Base-by-base conservation (phyloP, 2,113 vertebrate species). In the Lagopus leucura region DNA sequence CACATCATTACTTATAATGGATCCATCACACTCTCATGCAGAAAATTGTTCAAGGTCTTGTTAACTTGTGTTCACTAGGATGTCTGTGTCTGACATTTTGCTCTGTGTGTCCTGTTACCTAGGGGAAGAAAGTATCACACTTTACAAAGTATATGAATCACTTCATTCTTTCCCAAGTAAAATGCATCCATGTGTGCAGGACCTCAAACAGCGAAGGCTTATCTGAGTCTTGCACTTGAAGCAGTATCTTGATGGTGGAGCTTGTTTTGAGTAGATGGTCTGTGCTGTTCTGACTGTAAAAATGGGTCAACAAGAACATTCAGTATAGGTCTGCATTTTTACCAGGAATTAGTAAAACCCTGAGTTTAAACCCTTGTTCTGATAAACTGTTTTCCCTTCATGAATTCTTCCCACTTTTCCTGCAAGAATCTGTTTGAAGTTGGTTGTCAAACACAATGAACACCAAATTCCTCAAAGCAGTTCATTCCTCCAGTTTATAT, bases 21-120 rank as follows among this genome's bases (percentile, higher is more conserved):
- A 66, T 91, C 95, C 92, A 91, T 94, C 89, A 81, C 82, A 90
- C 20, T 71, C 9, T 38, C 81, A 74, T 70, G 77, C 50, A 93
- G 70, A 82, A 95, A 92, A 92, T 89, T 93, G 75, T 85, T 88
- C 58, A 92, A 88, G 73, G 90, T 71, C 86, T 93, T 89, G 86
- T 96, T 95, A 95, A 66, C 77, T 93, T 82, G 71, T 92, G 81
- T 92, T 93, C 92, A 58, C 45, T 20, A 79, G 74, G 81, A 92
- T 1, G 0, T 70, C 60, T 83, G 14, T 55, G 50, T 74, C 92
- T 91, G 60, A 75, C 85, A 71, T 73, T 92, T 92, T 90, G 72
- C 50, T 83, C 84, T 76, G 19, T 63, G 22, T 78, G 60, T 80
- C 60, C 82, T 90, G 52, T 82, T 91, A 89, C 67, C 63, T 76